Evolutionary conservation across 2,888 invertebrate genomes (phyloP), one percentile per base, ranked within the genome.

Genomic region (Tuta absoluta): DNA sequence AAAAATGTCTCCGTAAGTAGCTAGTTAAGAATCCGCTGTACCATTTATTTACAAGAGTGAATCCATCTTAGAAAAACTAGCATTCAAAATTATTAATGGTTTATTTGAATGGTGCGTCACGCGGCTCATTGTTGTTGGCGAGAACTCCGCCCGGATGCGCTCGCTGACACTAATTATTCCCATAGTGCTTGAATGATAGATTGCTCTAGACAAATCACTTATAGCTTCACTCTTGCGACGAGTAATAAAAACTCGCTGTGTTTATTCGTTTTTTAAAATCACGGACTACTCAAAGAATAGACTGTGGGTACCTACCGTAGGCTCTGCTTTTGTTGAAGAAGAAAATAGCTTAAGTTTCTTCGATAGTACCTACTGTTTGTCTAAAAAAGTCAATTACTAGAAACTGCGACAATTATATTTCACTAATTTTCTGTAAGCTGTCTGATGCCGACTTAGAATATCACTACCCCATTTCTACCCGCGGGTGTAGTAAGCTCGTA

Each of bases 81-180:
- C 89, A 83, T 87, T 87, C 83, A 82, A 84, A 85, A 86, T 90
- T 88, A 91, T 91, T 91, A 91, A 91, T 91, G 91, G 84, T 91
- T 88, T 91, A 86, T 90, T 89, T 90, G 90, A 89, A 90, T 87
- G 89, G 84, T 82, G 87, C 84, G 89, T 89, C 89, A 85, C 84
- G 73, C 79, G 80, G 82, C 75, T 87, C 85, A 90, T 91, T 90
- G 90, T 91, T 90, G 90, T 90, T 89, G 84, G 86, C 86, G 82
- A 80, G 76, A 81, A 78, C 82, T 78, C 78, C 76, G 85, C 81
- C 90, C 89, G 91, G 90, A 91, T 90, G 88, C 89, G 83, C 78
- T 72, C 84, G 85, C 83, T 91, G 91, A 91, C 91, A 91, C 91
- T 91, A 91, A 91, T 91, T 91, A 91, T 91, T 91, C 86, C 81